Evolutionary conservation across 2,113 vertebrate species (phyloP).

Genomic region (Lutjanus erythropterus): DNA sequence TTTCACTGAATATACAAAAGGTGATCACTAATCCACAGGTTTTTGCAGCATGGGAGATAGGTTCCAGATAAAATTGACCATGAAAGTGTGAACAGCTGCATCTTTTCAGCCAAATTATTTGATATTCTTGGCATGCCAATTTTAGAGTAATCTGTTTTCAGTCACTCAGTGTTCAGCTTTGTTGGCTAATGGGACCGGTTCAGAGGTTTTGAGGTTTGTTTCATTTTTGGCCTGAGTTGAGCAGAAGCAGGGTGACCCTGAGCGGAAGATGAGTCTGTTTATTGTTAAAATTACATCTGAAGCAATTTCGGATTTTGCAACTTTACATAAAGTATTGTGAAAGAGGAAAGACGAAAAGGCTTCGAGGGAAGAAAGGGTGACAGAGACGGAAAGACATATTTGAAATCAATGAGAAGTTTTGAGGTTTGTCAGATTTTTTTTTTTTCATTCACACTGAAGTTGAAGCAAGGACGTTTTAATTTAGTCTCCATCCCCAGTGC

Average conservation of each 20-base stretch:
- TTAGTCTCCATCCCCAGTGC: neutral
- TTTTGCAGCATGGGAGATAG: neutral
- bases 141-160: slow-evolving; percentile 41
- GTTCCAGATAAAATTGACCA: neutral
- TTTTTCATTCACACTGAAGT: slow-evolving; percentile 1
- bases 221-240: neutral
- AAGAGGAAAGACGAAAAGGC: neutral
- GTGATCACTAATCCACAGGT: neutral
- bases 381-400: neutral
- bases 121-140: slow-evolving; percentile 46
- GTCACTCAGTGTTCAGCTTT: neutral
- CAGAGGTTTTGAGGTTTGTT: slow-evolving; percentile 5
- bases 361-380: neutral
- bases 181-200: slow-evolving; percentile 19
- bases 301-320: slow-evolving; percentile 22
- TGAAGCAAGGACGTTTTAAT: slow-evolving; percentile 15
- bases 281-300: slow-evolving; percentile 8
- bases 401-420: neutral
- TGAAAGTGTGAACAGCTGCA: slow-evolving; percentile 49
- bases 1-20: neutral
- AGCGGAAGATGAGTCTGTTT: neutral
- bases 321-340: neutral
- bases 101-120: slow-evolving; percentile 41
- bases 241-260: neutral
- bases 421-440: neutral